These are phyloP conservation scores for Scytalopus superciliaris DNA, from an alignment of 2,113 vertebrate genomes.

Conservation along the genomic window DNA sequence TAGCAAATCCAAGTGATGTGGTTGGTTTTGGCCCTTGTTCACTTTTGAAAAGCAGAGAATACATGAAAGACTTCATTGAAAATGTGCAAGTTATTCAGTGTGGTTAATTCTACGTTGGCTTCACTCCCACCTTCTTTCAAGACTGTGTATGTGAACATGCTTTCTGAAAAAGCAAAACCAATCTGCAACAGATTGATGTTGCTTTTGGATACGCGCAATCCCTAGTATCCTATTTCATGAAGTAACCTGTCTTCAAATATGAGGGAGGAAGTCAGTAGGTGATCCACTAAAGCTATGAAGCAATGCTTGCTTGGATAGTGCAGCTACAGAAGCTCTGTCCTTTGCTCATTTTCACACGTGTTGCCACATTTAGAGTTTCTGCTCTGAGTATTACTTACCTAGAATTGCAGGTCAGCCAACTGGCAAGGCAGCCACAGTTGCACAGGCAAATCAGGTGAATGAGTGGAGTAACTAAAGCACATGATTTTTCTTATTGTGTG, in stretches of 20 bases:
- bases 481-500: background rate
- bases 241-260: background rate
- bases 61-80: slow-evolving; percentile 6
- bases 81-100: slow-evolving; percentile 42
- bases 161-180: slow-evolving; percentile 10
- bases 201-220: background rate
- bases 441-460: background rate
- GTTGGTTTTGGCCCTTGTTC: slow-evolving; percentile 18
- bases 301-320: background rate
- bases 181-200: background rate
- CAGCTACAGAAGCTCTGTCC: background rate
- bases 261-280: background rate
- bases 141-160: background rate
- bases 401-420: background rate
- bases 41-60: background rate
- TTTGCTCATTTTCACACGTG: background rate
- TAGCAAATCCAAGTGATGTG: background rate
- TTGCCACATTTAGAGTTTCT: background rate
- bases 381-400: background rate
- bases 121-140: slow-evolving; percentile 30
- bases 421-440: background rate
- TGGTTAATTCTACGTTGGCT: slow-evolving; percentile 15
- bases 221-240: background rate
- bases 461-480: background rate
- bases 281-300: background rate